Evolutionary conservation across 2,797 vertebrate species (phyloP), one percentile per base, ranked within the genome.

Genomic region (Ispidina lecontei): DNA sequence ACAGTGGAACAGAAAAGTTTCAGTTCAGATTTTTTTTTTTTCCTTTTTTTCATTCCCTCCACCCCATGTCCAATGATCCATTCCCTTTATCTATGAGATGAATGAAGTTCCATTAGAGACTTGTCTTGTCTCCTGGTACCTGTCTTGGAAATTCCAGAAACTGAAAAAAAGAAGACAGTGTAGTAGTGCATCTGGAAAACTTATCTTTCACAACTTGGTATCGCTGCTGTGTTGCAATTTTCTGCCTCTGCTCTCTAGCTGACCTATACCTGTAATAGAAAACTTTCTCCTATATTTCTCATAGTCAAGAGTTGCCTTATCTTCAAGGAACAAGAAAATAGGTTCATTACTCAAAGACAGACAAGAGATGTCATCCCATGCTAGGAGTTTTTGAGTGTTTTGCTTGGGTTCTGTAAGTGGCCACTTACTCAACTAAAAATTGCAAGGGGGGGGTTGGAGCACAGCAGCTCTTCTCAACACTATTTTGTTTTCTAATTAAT

Each of bases 401-500:
- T 86, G 33, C 73, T 89, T 80, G 18, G 65, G 22, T 73, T 95
- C 92, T 89, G 1, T 87, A 91, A 92, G 91, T 77, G 65, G 63
- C 72, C 73, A 56, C 80, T 95, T 88, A 85, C 46, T 64, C 82
- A 81, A 85, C 63, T 29, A 46, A 88, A 93, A 92, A 79, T 69
- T 82, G 63, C 7, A 12, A 12, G 52, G 8, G 25, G 7, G 0
- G 6, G 5, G 37, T 39, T 39, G 37, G 35, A 14, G n/a, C 56
- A 17, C 47, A 68, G 59, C 54, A 81, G 77, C 59, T 93, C 84
- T 87, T 72, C 78, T 87, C 76, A 73, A 93, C 90, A 64, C 59
- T 63, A 5, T 87, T 97, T 89, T 82, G 75, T 91, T 93, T 94
- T 89, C 65, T 89, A 96, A 96, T 96, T 95, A 94, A 91, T 91